Conservation (phyloP, 2,113 vertebrate species). For the Hypocryptadius cinnamomeus region DNA sequence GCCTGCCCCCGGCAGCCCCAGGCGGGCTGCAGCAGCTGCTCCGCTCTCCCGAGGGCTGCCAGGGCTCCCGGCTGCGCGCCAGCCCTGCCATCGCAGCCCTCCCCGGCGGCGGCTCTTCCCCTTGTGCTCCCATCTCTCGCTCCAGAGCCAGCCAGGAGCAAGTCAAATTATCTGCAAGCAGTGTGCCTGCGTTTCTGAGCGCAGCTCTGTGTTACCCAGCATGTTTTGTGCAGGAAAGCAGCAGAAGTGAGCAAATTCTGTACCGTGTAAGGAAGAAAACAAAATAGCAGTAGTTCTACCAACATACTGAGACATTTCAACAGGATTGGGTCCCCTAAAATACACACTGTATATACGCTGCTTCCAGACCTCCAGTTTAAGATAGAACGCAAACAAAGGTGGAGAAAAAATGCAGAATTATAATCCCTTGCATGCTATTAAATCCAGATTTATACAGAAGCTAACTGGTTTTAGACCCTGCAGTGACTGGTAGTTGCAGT, state of each 20-base stretch:
- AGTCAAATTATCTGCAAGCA: background rate
- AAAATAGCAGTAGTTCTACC: background rate
- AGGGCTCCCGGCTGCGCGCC: background rate
- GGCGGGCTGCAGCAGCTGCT: background rate
- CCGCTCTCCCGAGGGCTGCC: background rate
- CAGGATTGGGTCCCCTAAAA: background rate
- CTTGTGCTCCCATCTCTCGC: background rate
- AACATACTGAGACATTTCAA: background rate
- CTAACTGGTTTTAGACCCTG: background rate
- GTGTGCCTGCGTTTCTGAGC: fast-evolving
- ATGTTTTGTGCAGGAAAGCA: background rate
- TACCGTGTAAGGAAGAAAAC: background rate
- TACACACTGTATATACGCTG: background rate
- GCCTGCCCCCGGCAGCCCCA: background rate
- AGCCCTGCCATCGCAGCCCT: background rate
- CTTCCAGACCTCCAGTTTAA: background rate
- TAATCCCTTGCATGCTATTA: background rate
- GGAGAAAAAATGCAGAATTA: background rate
- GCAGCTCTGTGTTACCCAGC: background rate
- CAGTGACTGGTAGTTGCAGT: background rate
- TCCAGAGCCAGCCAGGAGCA: background rate
- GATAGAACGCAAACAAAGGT: background rate
- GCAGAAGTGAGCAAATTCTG: background rate
- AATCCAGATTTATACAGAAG: background rate
- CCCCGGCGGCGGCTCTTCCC: background rate